These are phyloP conservation scores for Eubasilissa splendida DNA, from an alignment of 2,888 invertebrate genomes.

Conservation along the genomic window DNA sequence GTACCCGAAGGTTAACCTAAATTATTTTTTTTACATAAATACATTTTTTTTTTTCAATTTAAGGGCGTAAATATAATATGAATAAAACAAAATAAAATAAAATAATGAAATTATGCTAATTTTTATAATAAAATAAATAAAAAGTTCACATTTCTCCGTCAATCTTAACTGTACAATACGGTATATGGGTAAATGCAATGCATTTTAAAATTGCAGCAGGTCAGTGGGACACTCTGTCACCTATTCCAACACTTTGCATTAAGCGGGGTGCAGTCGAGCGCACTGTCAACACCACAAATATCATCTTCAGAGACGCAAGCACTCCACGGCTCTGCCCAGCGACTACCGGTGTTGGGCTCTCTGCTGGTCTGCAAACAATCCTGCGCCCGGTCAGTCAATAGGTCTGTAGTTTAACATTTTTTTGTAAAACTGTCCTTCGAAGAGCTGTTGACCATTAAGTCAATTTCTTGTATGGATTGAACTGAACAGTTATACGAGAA, in stretches of 20 bases:
- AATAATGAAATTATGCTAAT: too few species aligned
- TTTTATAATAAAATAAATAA: too few species aligned
- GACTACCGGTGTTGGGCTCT: slow-evolving; percentile 11
- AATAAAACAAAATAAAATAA: too few species aligned
- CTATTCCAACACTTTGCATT: slow-evolving; percentile 11
- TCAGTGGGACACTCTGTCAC: slow-evolving; percentile 5
- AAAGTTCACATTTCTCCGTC: too few species aligned
- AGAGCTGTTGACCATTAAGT: not conserved
- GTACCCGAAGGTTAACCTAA: too few species aligned
- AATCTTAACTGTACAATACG: too few species aligned
- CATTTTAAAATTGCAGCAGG: slow-evolving; percentile 12
- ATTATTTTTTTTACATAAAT: too few species aligned
- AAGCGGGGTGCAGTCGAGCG: not conserved
- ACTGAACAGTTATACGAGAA: too few species aligned
- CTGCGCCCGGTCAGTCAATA: slow-evolving; percentile 1
- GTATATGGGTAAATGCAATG: not conserved
- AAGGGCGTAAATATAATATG: too few species aligned
- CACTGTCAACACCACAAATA: not conserved
- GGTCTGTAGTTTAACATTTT: not conserved
- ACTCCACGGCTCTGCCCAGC: slow-evolving; percentile 7
- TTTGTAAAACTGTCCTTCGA: not conserved
- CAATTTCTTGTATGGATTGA: too few species aligned
- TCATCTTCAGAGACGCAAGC: slow-evolving; percentile 1
- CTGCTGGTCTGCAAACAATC: not conserved
- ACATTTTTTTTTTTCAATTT: too few species aligned